These are phyloP conservation scores for Ctenodactylus gundi DNA, from an alignment of 2,113 vertebrate species.

Conservation along the genomic window DNA sequence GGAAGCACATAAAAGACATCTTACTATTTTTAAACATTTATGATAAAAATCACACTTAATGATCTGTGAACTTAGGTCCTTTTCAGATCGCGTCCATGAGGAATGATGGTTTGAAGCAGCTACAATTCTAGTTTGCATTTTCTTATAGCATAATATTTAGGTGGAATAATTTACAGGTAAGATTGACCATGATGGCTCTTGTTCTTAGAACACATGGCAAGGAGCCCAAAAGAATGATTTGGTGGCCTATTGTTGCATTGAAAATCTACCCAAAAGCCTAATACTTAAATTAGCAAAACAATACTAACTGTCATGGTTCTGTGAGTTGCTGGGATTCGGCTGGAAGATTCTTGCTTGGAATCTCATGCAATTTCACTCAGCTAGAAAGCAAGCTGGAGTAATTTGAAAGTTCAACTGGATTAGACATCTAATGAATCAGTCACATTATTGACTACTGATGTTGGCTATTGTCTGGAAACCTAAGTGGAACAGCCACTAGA, in stretches of 20 bases:
- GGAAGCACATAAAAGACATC: background rate
- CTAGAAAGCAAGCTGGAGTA: background rate
- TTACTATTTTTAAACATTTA: constrained; percentile 32
- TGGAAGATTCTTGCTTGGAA: background rate
- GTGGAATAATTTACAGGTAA: background rate
- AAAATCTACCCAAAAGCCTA: background rate
- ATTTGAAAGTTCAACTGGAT: background rate
- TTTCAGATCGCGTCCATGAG: background rate
- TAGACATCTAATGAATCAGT: background rate
- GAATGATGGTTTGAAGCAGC: background rate
- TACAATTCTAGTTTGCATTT: constrained; percentile 18
- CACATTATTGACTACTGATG: background rate
- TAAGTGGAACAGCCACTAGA: background rate
- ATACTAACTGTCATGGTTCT: background rate
- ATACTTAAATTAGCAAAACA: background rate
- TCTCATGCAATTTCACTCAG: background rate
- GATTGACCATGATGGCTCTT: background rate
- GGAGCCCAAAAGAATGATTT: background rate
- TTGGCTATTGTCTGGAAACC: background rate
- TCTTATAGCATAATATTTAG: background rate
- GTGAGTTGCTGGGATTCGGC: background rate
- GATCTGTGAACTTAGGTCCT: background rate
- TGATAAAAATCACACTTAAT: background rate
- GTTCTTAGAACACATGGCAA: background rate
- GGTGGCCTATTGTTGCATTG: background rate